Percentiles rank a stretch among this genome's conserved stretches.
Conservation (phyloP, 2,888 invertebrate genomes). For the Eupithecia abbreviata region DNA sequence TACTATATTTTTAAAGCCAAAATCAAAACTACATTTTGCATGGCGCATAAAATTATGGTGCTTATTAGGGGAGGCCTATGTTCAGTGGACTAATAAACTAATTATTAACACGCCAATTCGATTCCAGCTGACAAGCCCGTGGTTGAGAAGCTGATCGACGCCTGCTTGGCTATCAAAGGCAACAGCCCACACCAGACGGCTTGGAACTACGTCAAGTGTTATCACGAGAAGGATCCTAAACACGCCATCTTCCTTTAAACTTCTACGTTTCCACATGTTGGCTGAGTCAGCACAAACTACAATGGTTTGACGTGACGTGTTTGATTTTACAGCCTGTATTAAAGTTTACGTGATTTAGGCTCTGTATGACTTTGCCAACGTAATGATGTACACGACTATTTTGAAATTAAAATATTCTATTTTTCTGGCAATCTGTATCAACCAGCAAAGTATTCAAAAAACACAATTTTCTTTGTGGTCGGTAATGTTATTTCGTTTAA, state of each 20-base stretch:
- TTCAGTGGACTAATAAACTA: too few species aligned
- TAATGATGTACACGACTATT: neutral
- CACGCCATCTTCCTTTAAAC: conserved; percentile 75
- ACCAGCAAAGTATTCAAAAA: neutral
- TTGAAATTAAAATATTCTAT: neutral
- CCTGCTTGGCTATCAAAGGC: conserved; percentile 77
- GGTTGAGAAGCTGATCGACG: conserved; percentile 77
- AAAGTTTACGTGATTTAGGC: neutral
- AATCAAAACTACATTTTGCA: too few species aligned
- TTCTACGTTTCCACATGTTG: neutral
- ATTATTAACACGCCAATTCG: too few species aligned
- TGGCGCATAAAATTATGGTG: too few species aligned
- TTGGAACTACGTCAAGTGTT: conserved; percentile 82
- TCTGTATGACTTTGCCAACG: neutral
- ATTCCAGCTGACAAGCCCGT: conserved; percentile 72
- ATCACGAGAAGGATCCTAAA: conserved; percentile 81
- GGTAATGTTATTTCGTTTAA: neutral
- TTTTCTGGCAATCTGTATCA: neutral
- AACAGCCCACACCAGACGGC: conserved; percentile 78
- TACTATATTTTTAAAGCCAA: too few species aligned
- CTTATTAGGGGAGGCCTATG: too few species aligned
- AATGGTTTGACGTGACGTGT: neutral
- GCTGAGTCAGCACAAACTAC: neutral
- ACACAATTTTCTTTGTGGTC: neutral
- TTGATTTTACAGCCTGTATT: neutral